Base-by-base conservation (phyloP, 2,888 invertebrate species). In the Xestobium rufovillosum region DNA sequence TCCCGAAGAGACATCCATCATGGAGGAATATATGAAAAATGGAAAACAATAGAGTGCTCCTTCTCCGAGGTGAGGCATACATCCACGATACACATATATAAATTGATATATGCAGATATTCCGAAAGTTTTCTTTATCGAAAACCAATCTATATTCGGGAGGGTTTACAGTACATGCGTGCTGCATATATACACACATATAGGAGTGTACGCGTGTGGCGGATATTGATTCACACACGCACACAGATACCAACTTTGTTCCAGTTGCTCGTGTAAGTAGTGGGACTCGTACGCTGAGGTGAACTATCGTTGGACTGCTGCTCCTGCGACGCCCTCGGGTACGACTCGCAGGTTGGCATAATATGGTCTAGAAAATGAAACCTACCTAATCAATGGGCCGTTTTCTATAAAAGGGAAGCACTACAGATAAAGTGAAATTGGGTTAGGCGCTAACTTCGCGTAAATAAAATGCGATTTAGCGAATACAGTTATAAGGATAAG, bases 151-250 rank as follows among this genome's bases (percentile, higher is more conserved):
- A 19, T 19, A 19, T 19, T 19, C 23, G 23, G 23, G n/a, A 19
- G 23, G n/a, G 41, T 37, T 41, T 45, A 41, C 42, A 48, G 51
- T 50, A 53, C 54, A 54, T 54, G 54, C 54, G 54, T 54, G 52
- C 45, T 49, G 51, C 49, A 52, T 51, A 49, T 48, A 45, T 47
- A 46, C 45, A n/a, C n/a, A n/a, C n/a, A n/a, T n/a, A 41, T 45
- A 42, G 33, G 43, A 38, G 43, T 41, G 37, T 47, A 50, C 50
- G 52, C 50, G 51, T 55, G 50, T 54, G 51, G 48, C 47, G 51
- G 52, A 52, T 54, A 55, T 54, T 54, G 53, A 54, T 55, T 55
- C 52, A 51, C 53, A 50, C 46, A 55, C 50, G 51, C 52, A 51
- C 49, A 50, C 44, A 48, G 48, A 47, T 47, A 47, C 45, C 49